Conservation (phyloP, 2,797 vertebrate species). For the Sebastes baramenuke region DNA sequence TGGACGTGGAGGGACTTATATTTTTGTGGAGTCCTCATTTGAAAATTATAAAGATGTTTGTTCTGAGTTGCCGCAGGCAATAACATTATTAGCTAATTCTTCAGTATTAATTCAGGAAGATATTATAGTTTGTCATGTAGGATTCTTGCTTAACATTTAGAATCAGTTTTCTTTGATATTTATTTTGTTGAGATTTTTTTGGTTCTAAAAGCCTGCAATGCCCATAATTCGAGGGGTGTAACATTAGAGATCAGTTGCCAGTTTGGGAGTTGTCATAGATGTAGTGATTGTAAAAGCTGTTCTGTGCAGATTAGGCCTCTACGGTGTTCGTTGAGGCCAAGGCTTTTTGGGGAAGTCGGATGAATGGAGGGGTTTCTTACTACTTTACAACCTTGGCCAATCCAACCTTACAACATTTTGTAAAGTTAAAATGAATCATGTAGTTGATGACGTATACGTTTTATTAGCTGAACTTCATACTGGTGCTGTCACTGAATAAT, state of each 20-base stretch:
- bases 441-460: background rate
- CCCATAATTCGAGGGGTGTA: conserved; percentile 6
- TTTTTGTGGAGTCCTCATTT: background rate
- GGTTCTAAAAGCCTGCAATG: background rate
- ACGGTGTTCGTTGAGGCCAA: background rate
- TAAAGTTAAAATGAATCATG: conserved; percentile 6
- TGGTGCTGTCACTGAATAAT: background rate
- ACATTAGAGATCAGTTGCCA: conserved; percentile 12
- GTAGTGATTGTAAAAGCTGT: conserved; percentile 66
- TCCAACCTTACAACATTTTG: conserved; percentile 22
- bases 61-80: background rate
- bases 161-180: background rate
- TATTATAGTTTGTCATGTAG: background rate
- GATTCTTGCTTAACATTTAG: background rate
- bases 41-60: background rate
- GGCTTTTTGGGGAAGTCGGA: conserved; percentile 7
- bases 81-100: background rate
- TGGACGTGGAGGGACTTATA: background rate
- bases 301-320: conserved; percentile 56
- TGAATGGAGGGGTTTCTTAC: background rate
- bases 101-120: background rate
- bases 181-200: background rate
- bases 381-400: background rate
- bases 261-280: conserved; percentile 77
- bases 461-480: background rate